phyloP scores from a whole-genome alignment of 2,113 vertebrate genomes.

The Dasypus novemcinctus region DNA sequence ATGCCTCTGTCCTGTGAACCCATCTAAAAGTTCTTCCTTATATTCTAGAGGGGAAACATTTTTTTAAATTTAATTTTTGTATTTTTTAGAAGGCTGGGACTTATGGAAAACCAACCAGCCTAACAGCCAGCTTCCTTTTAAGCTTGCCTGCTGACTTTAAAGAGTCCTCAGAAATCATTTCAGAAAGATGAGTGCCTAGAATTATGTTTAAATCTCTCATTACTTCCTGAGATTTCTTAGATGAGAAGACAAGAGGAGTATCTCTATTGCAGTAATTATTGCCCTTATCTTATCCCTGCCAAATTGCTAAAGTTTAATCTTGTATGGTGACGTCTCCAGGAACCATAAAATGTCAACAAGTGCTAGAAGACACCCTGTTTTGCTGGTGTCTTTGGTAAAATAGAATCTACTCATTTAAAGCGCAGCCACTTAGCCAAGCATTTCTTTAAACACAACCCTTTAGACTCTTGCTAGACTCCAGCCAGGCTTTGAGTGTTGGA shows the following conservation, averaged over 20 bases:
- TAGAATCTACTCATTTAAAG: not conserved
- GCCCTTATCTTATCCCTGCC: not conserved
- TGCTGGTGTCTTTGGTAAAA: not conserved
- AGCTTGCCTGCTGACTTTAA: constrained; percentile 60
- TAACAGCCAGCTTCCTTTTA: constrained; percentile 63
- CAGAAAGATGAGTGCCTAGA: constrained; percentile 66
- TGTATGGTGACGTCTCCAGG: constrained; percentile 60
- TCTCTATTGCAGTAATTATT: constrained; percentile 61
- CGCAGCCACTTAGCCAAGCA: not conserved
- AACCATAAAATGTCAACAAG: constrained; percentile 44
- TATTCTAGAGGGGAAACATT: not conserved
- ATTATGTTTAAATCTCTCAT: constrained; percentile 69
- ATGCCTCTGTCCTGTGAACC: not conserved
- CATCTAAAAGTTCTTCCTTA: not conserved
- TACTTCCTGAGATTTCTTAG: constrained; percentile 30
- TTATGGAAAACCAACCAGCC: not conserved
- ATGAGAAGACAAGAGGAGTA: constrained; percentile 65
- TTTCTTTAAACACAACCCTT: not conserved
- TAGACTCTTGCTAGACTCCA: accelerated
- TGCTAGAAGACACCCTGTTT: accelerated
- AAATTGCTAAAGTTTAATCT: constrained; percentile 69
- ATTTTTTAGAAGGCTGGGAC: not conserved
- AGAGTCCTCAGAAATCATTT: constrained; percentile 73
- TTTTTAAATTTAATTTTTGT: not conserved
- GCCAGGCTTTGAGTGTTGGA: not conserved